These are phyloP conservation scores for Amphiprion clarkii DNA, from an alignment of 2,797 vertebrate genomes.

Conservation along the genomic window DNA sequence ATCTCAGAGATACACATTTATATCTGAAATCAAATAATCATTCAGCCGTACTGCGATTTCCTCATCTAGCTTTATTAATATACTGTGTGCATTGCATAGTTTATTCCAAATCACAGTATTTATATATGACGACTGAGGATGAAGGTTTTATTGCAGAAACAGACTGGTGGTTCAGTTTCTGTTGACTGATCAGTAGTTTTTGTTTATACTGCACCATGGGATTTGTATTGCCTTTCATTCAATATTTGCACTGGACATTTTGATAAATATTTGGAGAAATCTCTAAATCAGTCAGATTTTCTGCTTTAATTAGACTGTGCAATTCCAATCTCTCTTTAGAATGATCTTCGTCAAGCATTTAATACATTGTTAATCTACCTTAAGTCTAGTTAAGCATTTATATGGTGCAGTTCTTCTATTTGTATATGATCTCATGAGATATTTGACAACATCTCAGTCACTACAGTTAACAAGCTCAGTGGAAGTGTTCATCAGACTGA, in stretches of 20 bases:
- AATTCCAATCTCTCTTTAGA: neutral
- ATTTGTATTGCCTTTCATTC: slow-evolving; percentile 2
- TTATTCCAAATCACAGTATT: no score
- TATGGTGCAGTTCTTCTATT: neutral
- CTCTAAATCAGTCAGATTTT: neutral
- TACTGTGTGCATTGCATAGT: no score
- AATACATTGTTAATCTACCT: neutral
- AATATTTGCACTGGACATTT: neutral
- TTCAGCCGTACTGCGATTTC: no score
- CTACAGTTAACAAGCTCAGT: neutral
- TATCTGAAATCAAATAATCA: no score
- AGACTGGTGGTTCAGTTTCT: no score
- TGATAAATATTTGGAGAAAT: neutral
- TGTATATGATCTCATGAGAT: neutral
- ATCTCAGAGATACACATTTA: no score
- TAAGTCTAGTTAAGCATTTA: neutral
- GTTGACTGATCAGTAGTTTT: neutral
- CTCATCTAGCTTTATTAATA: no score
- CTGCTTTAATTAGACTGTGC: neutral
- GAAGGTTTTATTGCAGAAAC: no score
- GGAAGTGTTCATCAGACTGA: neutral
- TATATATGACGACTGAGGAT: no score
- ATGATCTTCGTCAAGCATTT: neutral
- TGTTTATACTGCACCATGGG: neutral
- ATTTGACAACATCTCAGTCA: slow-evolving; percentile 6